Evolutionary conservation across 2,797 vertebrate genomes (phyloP), one percentile per base, ranked within the genome.

Genomic region (Margarornis squamiger): DNA sequence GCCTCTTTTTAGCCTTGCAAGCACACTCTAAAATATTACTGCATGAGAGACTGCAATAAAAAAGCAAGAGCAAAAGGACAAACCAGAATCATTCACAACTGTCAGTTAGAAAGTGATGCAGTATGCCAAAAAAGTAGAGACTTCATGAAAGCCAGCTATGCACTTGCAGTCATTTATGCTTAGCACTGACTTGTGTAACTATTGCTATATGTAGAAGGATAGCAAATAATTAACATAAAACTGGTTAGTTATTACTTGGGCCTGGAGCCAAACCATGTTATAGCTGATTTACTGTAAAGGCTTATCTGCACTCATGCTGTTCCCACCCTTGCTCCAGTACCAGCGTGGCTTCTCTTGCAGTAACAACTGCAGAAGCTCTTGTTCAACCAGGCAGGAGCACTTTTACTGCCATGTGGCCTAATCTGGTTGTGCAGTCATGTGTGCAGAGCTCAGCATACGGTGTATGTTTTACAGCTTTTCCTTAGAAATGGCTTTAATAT

Each of bases 171-270:
- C 57, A 36, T 90, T 94, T 85, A 27, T 61, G 71, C 71, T 92
- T 61, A 82, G 72, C 57, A 54, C 45, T 41, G 55, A 45, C 77
- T 78, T 67, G 49, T 67, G 49, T 79, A 85, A 85, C 80, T 82
- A 61, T 36, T 79, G 66, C 63, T 92, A 6, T 76, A 46, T 1
- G 6, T 71, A 67, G 67, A 93, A 88, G 34, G 76, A 82, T 73
- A 94, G 92, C 77, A 94, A 96, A 96, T 96, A 92, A 94, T 97
- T 97, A 95, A 97, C 95, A 93, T 91, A 67, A 88, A 95, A 65
- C 86, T 45, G 39, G 83, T 95, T 97, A 95, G 90, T 93, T 92
- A 92, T 93, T 95, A 88, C 88, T 63, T 57, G 54, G 83, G 73
- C 65, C 21, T 51, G 83, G 43, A 93, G 88, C 95, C 94, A 96